Evolutionary conservation across 1,140 invertebrate species (phyloP).

Genomic region (Protaetia brevitarsis): DNA sequence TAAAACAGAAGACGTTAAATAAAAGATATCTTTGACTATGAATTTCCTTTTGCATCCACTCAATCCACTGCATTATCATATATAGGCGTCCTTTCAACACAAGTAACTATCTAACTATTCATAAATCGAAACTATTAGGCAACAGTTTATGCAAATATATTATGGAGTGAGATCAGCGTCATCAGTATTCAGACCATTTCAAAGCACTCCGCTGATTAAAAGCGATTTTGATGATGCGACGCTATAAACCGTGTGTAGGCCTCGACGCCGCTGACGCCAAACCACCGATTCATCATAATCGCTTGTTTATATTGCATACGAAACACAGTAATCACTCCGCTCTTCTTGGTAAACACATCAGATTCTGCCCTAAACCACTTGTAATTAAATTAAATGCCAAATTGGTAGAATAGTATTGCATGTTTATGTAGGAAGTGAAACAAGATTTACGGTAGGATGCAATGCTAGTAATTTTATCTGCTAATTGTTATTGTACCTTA

Average conservation of each 20-base stretch:
- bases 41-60: no score
- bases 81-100: no score
- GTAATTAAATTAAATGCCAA: not conserved
- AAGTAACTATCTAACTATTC: no score
- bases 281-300: conserved; percentile 24
- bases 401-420: no score
- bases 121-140: conserved; percentile 17
- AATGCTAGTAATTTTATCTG: no score
- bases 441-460: no score
- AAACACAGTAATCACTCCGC: conserved; percentile 17
- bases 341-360: conserved; percentile 20
- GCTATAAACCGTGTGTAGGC: conserved; percentile 9
- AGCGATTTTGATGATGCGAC: conserved; percentile 22
- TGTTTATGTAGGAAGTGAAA: no score
- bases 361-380: not conserved
- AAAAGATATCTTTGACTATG: no score
- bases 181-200: conserved; percentile 22
- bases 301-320: conserved; percentile 26
- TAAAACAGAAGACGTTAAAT: no score
- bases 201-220: conserved; percentile 21
- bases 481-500: no score
- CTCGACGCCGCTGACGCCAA: not conserved
- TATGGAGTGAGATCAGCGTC: conserved; percentile 7
- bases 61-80: no score
- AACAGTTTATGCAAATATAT: conserved; percentile 22